Conservation (phyloP, 2,113 vertebrate species). For the Epinephelus lanceolatus region DNA sequence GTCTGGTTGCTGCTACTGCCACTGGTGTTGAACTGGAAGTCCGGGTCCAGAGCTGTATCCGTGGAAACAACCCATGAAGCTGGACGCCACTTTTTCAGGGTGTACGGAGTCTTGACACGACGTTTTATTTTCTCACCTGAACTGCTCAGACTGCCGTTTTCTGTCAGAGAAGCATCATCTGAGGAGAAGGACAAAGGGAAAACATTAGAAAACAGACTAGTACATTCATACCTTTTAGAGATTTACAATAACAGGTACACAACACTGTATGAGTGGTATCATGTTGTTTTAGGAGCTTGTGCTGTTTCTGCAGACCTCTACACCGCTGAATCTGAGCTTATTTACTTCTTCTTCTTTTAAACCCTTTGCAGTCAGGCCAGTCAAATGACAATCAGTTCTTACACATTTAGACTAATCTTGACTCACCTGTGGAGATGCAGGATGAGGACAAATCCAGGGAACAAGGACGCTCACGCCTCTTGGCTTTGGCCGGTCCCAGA, state of each 20-base stretch:
- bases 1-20: slow-evolving; percentile 23
- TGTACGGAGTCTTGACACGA: slow-evolving; percentile 96
- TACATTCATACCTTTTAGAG: background rate
- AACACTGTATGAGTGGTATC: background rate
- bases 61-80: slow-evolving; percentile 95
- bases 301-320: background rate
- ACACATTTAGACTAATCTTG: background rate
- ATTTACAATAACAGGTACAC: background rate
- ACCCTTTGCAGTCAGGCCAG: background rate
- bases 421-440: slow-evolving; percentile 89
- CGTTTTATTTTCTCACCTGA: slow-evolving; percentile 97
- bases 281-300: background rate
- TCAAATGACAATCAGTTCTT: background rate
- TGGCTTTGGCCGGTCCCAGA: slow-evolving; percentile 78
- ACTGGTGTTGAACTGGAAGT: slow-evolving; percentile 87
- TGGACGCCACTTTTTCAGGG: slow-evolving; percentile 94
- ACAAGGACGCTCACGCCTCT: slow-evolving; percentile 92
- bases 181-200: background rate
- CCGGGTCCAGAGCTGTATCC: slow-evolving; percentile 86
- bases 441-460: slow-evolving; percentile 92
- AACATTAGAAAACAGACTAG: background rate
- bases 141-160: slow-evolving; percentile 85
- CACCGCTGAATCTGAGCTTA: background rate
- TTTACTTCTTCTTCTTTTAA: background rate
- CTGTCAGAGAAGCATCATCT: slow-evolving; percentile 70